These are phyloP conservation scores for Thymelicus sylvestris DNA, from an alignment of 2,888 invertebrate genomes.

Conservation along the genomic window DNA sequence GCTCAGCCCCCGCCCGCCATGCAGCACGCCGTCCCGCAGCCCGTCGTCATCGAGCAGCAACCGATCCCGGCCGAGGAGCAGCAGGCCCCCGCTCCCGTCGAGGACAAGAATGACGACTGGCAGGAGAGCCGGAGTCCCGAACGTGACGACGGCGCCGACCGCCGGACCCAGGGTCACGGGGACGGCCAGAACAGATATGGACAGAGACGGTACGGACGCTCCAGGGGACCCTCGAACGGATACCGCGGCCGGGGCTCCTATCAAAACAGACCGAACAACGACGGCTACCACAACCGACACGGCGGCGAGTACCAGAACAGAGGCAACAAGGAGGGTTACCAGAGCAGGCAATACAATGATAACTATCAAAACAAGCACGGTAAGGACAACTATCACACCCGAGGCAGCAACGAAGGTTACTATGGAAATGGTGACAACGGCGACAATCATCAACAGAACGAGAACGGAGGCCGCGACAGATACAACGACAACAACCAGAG, in stretches of 20 bases:
- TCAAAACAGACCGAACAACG: slow-evolving; percentile 62
- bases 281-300: slow-evolving; percentile 65
- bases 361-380: slow-evolving; percentile 67
- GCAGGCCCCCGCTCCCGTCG: slow-evolving; percentile 52
- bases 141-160: slow-evolving; percentile 63
- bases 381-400: slow-evolving; percentile 63
- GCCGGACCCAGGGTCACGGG: slow-evolving; percentile 71
- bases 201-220: slow-evolving; percentile 66
- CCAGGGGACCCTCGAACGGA: slow-evolving; percentile 73
- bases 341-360: slow-evolving; percentile 63
- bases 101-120: slow-evolving; percentile 61
- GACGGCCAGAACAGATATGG: slow-evolving; percentile 72
- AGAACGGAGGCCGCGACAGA: slow-evolving; percentile 80
- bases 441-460: slow-evolving; percentile 74
- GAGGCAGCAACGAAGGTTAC: slow-evolving; percentile 64
- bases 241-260: slow-evolving; percentile 72
- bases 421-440: slow-evolving; percentile 74
- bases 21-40: slow-evolving; percentile 47
- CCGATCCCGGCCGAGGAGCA: slow-evolving; percentile 50
- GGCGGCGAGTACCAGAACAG: slow-evolving; percentile 65
- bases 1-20: slow-evolving; percentile 44
- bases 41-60: slow-evolving; percentile 45
- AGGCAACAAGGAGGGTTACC: slow-evolving; percentile 67
- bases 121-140: slow-evolving; percentile 70
- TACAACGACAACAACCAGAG: slow-evolving; percentile 77